Conservation (phyloP, 2,113 vertebrate genomes). For the Muntiacus reevesi region DNA sequence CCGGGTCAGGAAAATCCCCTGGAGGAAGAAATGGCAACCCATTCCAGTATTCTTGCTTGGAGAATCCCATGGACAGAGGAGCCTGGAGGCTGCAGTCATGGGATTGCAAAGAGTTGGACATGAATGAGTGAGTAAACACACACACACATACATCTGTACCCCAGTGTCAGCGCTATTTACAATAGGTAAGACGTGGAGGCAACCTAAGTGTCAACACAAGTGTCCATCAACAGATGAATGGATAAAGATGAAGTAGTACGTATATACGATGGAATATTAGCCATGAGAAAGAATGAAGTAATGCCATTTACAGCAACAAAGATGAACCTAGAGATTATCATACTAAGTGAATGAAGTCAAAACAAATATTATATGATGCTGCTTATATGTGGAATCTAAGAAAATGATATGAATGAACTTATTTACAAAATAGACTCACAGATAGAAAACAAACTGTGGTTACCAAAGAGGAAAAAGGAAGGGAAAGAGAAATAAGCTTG, state of each 20-base stretch:
- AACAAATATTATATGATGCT: neutral
- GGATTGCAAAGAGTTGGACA: neutral
- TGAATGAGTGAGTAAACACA: neutral
- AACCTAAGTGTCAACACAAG: neutral
- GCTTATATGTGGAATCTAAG: neutral
- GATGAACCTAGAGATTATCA: neutral
- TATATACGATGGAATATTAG: neutral
- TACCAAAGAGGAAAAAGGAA: neutral
- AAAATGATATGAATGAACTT: neutral
- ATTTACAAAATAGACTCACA: neutral
- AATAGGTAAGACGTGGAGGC: neutral
- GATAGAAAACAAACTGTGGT: neutral
- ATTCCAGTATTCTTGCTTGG: neutral
- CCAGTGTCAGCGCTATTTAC: neutral
- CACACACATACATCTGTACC: neutral
- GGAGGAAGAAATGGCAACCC: neutral
- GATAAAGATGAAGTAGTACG: neutral
- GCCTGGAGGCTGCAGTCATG: neutral
- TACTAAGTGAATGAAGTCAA: neutral
- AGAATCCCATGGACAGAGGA: neutral
- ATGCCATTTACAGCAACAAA: neutral
- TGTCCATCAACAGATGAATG: neutral
- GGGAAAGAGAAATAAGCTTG: neutral
- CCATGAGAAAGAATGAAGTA: neutral
- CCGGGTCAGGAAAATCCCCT: neutral